phyloP scores from a whole-genome alignment of 2,113 vertebrate genomes.

The Prietella phreatophila region DNA sequence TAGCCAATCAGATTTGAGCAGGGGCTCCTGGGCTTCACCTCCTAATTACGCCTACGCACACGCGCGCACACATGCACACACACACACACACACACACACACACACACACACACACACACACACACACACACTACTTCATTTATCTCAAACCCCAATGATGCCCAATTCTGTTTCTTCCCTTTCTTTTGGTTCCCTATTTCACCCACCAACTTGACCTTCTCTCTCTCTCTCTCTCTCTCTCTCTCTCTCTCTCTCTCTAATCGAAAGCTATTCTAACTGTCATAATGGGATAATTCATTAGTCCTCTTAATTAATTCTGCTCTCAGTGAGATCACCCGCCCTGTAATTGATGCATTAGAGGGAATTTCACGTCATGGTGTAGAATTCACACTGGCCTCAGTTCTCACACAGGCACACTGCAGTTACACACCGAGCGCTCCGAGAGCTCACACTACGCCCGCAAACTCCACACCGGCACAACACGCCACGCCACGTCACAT shows the following conservation, averaged over 20 bases:
- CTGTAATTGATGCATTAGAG: conserved; percentile 33
- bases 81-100: conserved; percentile 35
- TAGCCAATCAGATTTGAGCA: conserved; percentile 38
- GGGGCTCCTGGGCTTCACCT: neutral
- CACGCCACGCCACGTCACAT: neutral
- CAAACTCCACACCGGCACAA: neutral
- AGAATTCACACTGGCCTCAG: conserved; percentile 24
- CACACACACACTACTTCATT: conserved; percentile 3
- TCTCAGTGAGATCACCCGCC: conserved; percentile 27
- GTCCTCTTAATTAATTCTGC: conserved; percentile 38
- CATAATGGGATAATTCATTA: conserved; percentile 37
- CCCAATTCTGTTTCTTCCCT: neutral
- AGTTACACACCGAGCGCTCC: neutral
- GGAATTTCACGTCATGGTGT: conserved; percentile 28
- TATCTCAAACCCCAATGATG: neutral
- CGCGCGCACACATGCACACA: conserved; percentile 2
- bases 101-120: neutral
- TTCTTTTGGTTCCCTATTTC: neutral
- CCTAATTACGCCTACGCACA: neutral
- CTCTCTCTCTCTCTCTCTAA: conserved; percentile 5
- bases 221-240: neutral
- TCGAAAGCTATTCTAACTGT: conserved; percentile 26
- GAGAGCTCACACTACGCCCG: neutral
- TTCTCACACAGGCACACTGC: neutral
- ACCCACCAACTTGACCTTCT: neutral